Evolutionary conservation across 2,113 vertebrate genomes (phyloP).

Genomic region (Sorex fumeus): DNA sequence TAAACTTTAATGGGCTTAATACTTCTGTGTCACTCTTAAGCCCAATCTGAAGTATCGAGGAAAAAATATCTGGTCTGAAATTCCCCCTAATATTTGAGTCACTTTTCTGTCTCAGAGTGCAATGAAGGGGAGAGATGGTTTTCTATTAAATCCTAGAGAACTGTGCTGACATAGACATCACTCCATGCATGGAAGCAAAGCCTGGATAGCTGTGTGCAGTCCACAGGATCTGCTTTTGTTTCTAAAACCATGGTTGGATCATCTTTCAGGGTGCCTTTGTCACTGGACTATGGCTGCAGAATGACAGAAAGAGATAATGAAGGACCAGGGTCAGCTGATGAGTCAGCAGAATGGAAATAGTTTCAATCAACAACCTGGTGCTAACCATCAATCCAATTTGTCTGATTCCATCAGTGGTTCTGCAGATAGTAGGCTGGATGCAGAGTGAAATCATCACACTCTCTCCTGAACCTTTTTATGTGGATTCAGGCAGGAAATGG

Average conservation of each 20-base stretch:
- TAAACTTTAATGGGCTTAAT: neutral
- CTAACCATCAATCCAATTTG: neutral
- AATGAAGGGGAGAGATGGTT: neutral
- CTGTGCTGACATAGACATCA: neutral
- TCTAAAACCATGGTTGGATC: neutral
- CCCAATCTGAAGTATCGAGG: neutral
- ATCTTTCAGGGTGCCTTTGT: neutral
- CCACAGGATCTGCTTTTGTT: neutral
- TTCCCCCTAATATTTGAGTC: neutral
- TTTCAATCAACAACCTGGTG: neutral
- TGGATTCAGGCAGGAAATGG: slow-evolving; percentile 51
- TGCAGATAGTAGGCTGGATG: neutral
- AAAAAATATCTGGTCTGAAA: neutral
- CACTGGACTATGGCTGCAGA: neutral
- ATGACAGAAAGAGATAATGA: neutral
- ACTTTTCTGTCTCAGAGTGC: neutral
- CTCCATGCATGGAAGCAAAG: neutral
- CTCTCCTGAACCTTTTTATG: slow-evolving; percentile 19
- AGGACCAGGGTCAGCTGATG: neutral
- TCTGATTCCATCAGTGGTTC: slow-evolving; percentile 23
- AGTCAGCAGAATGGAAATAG: neutral
- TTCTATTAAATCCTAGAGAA: neutral
- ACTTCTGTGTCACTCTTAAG: neutral
- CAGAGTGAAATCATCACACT: neutral
- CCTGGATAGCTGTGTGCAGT: neutral